phyloP scores from a whole-genome alignment of 2,113 vertebrate genomes.

The Thinocorus orbignyianus region DNA sequence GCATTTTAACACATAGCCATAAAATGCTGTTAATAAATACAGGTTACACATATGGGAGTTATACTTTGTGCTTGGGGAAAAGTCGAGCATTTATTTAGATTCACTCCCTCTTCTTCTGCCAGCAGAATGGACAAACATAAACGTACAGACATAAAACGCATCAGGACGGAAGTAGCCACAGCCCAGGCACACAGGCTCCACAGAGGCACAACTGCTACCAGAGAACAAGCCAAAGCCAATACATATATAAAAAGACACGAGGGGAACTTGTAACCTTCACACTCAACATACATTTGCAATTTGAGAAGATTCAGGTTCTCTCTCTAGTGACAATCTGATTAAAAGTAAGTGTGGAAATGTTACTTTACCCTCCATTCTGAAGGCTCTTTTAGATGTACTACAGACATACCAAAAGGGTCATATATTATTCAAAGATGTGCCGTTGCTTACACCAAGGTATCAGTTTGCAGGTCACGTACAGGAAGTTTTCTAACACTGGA shows the following conservation, averaged over 20 bases:
- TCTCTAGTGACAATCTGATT: not conserved
- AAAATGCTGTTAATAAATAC: not conserved
- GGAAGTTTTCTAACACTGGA: slow-evolving; percentile 46
- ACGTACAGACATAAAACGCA: not conserved
- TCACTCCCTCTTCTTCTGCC: not conserved
- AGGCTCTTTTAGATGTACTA: slow-evolving; percentile 1
- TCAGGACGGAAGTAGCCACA: not conserved
- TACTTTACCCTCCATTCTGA: not conserved
- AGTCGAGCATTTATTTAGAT: not conserved
- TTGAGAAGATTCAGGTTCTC: not conserved
- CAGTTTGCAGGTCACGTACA: slow-evolving; percentile 13
- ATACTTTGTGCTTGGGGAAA: not conserved
- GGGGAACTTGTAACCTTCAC: not conserved
- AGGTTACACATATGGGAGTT: not conserved
- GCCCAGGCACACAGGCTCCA: not conserved
- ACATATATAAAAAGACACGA: not conserved
- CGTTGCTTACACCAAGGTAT: slow-evolving; percentile 22
- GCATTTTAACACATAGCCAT: not conserved
- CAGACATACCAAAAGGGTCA: not conserved
- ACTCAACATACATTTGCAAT: not conserved
- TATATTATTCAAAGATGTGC: not conserved
- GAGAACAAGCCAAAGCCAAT: not conserved
- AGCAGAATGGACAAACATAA: not conserved
- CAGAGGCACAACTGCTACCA: not conserved
- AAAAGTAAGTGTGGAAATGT: not conserved